These are phyloP conservation scores for Zygaena filipendulae DNA, from an alignment of 2,888 invertebrate species.

Conservation along the genomic window DNA sequence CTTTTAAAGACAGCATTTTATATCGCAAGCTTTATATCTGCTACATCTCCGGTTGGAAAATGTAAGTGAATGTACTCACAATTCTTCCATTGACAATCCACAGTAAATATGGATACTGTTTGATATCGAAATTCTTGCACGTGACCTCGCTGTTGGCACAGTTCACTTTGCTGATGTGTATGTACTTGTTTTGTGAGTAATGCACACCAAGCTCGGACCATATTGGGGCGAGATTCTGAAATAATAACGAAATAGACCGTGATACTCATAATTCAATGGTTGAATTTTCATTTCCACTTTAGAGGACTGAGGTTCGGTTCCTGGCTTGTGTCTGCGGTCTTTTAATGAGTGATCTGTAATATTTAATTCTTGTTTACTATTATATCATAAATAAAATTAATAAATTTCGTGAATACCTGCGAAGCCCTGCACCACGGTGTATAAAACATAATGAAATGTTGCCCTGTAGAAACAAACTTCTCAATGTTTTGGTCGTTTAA, in stretches of 20 bases:
- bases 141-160: slow-evolving; percentile 81
- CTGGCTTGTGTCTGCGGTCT: too few species aligned
- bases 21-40: too few species aligned
- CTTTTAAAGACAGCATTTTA: too few species aligned
- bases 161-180: slow-evolving; percentile 85
- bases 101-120: slow-evolving; percentile 87
- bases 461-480: slow-evolving; percentile 76
- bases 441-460: slow-evolving; percentile 91
- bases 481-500: slow-evolving; percentile 82
- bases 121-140: slow-evolving; percentile 84
- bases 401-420: slow-evolving; percentile 70
- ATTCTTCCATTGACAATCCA: slow-evolving; percentile 91
- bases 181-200: slow-evolving; percentile 72
- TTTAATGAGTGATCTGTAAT: too few species aligned
- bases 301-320: too few species aligned
- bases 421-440: slow-evolving; percentile 94
- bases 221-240: slow-evolving; percentile 80
- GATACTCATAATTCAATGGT: too few species aligned
- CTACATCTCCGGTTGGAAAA: too few species aligned
- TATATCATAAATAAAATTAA: neutral
- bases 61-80: too few species aligned
- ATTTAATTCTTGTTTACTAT: too few species aligned
- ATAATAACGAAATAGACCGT: too few species aligned
- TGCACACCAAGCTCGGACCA: slow-evolving; percentile 86
- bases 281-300: too few species aligned